Base-by-base conservation (phyloP, 2,888 invertebrate species). In the Agrotis clavis region DNA sequence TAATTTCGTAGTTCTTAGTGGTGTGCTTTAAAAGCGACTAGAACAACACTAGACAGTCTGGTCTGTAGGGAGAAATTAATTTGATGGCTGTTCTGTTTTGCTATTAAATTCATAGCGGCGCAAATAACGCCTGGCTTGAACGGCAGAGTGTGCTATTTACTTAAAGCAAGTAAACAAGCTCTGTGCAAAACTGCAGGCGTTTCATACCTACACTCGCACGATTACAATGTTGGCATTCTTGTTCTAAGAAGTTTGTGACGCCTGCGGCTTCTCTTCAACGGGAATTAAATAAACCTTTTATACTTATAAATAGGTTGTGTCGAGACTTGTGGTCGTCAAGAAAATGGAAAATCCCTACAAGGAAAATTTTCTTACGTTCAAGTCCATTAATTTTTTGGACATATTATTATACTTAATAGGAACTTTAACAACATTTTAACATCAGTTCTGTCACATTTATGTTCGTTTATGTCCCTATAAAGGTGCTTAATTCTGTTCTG, bases 141-240 rank as follows among this genome's bases (percentile, higher is more conserved):
- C 76, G 73, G 57, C 66, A 69, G 67, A 77, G 79, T 78, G 79
- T 76, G 57, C 66, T 86, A 82, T 87, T 89, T 87, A 85, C 84
- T 83, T 79, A 71, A 77, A 71, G 75, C 83, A 79, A 80, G 82
- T 86, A 86, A 86, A 82, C 81, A 87, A 86, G 82, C 82, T 81
- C 72, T 77, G 75, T 64, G 78, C 70, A 85, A 85, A 78, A 72
- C 81, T 86, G 75, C 85, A 89, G 89, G 90, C 86, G 86, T 81
- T 87, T 79, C 67, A 71, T 82, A 81, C 62, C 62, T 76, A 72
- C 60, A 67, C 69, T 73, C 66, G 65, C 68, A 73, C 59, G 71
- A 73, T 88, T 81, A 85, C 78, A 70, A 71, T 79, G 77, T 77
- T 77, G 56, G 59, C 69, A 74, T 67, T 61, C 57, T 81, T 78